Evolutionary conservation across 2,888 invertebrate species (phyloP), one percentile per base, ranked within the genome.

Genomic region (Eupithecia inturbata): DNA sequence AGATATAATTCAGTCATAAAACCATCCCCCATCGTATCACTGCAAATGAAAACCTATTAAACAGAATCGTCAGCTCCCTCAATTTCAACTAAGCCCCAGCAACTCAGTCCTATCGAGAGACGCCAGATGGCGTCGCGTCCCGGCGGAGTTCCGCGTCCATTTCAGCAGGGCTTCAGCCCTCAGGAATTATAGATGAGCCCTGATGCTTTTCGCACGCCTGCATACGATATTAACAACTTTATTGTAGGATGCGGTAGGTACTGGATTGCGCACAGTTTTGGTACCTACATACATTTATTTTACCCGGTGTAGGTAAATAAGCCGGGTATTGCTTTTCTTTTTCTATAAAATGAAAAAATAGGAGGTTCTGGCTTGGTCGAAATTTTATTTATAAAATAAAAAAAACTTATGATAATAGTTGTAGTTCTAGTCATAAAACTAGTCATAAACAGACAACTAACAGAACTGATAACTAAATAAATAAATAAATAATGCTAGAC

Each of bases 141-240:
- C 62, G 9, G 31, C 19, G 31, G 62, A 62, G 62, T n/a, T 26
- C 57, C 73, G 68, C 71, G 75, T 70, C 73, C 68, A 76, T 75
- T 75, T 76, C 68, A 68, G 63, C 62, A 68, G 63, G 60, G 41
- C 66, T n/a, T 36, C 71, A 62, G 62, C 31, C 31, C 19, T 31
- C 31, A 19, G 31, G 68, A 73, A 76, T 76, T 68, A 76, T 76
- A 71, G 41, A 74, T 74, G 73, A 67, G 69, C 70, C 57, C 28
- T 73, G 74, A 70, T 71, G 71, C 71, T 71, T 67, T 69, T 73
- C 72, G 41, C 64, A 64, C 66, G 49, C 67, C 31, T 31, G 63
- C 63, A 39, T 70, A 69, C 72, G 19, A 26, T 19, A 31, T 62
- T 22, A 31, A 31, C 19, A 16, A 31, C 31, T 31, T 31, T 31